phyloP scores from a whole-genome alignment of 1,140 invertebrate genomes.

The Cydia splendana region DNA sequence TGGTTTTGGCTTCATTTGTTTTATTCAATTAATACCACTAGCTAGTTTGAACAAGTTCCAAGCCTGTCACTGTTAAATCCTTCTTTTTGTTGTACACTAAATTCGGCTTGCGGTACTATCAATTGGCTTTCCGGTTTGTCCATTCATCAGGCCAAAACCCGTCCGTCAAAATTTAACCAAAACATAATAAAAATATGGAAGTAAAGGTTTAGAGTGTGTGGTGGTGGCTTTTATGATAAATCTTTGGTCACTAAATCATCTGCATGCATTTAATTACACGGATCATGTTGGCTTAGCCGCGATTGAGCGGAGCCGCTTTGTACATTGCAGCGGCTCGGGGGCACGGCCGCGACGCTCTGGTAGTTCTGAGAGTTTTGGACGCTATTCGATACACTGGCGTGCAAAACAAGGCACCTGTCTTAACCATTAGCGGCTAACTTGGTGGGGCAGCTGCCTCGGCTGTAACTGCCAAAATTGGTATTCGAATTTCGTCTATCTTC shows the following conservation, averaged over 20 bases:
- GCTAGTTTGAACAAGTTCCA: conserved; percentile 73
- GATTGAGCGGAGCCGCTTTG: conserved; percentile 64
- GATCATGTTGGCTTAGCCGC: conserved; percentile 71
- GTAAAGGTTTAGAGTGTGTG: conserved; percentile 79
- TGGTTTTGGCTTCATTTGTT: conserved; percentile 79
- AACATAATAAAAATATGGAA: conserved; percentile 66
- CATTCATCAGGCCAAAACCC: conserved; percentile 53
- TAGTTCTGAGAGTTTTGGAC: neutral
- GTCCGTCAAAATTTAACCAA: conserved; percentile 73
- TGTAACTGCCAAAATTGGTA: too few species aligned
- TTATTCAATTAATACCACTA: conserved; percentile 74
- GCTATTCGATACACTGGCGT: neutral
- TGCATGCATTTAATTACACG: conserved; percentile 72
- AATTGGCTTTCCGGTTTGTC: conserved; percentile 68
- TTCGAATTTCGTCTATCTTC: too few species aligned
- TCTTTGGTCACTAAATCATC: conserved; percentile 66
- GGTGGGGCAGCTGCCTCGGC: too few species aligned
- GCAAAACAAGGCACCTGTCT: neutral
- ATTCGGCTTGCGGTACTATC: conserved; percentile 79
- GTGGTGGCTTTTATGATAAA: conserved; percentile 73
- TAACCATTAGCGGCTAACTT: too few species aligned
- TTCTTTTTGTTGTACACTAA: conserved; percentile 70
- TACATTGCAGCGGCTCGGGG: conserved; percentile 49
- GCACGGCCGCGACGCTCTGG: conserved; percentile 36
- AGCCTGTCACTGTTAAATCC: conserved; percentile 75